Conservation (phyloP, 2,888 invertebrate genomes). For the Mechanitis messenoides region DNA sequence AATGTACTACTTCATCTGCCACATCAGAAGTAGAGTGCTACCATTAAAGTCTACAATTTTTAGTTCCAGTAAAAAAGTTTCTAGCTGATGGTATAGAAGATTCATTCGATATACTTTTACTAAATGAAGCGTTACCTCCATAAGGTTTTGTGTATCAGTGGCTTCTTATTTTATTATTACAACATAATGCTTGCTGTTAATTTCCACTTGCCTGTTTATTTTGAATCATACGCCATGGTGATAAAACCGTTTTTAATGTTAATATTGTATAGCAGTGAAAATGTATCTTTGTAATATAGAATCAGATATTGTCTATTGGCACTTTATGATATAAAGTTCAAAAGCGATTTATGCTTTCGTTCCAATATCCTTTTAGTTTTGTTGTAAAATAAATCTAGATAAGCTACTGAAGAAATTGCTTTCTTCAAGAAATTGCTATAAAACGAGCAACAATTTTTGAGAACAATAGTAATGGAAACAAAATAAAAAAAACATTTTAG, state of each 20-base stretch:
- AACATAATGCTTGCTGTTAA: slow-evolving; percentile 32
- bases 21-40: slow-evolving; percentile 39
- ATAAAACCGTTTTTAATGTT: slow-evolving; percentile 8
- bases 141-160: slow-evolving; percentile 49
- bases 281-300: slow-evolving; percentile 29
- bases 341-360: slow-evolving; percentile 59
- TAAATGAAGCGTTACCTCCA: slow-evolving; percentile 71
- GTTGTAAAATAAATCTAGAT: slow-evolving; percentile 30
- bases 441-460: neutral
- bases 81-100: slow-evolving; percentile 51
- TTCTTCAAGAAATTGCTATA: neutral
- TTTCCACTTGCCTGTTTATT: slow-evolving; percentile 21
- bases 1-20: slow-evolving; percentile 43
- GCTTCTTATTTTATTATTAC: slow-evolving; percentile 50
- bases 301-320: slow-evolving; percentile 57
- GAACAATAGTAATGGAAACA: neutral
- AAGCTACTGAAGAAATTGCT: slow-evolving; percentile 14
- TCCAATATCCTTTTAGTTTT: slow-evolving; percentile 45
- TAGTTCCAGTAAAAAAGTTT: slow-evolving; percentile 51
- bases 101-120: slow-evolving; percentile 73
- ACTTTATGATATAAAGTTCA: slow-evolving; percentile 46
- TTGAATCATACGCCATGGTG: slow-evolving; percentile 30
- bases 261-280: neutral
- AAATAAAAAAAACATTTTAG: too few relatives aligned
- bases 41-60: slow-evolving; percentile 40